phyloP scores from a whole-genome alignment of 2,797 vertebrate genomes.

The Neosalanx taihuensis region DNA sequence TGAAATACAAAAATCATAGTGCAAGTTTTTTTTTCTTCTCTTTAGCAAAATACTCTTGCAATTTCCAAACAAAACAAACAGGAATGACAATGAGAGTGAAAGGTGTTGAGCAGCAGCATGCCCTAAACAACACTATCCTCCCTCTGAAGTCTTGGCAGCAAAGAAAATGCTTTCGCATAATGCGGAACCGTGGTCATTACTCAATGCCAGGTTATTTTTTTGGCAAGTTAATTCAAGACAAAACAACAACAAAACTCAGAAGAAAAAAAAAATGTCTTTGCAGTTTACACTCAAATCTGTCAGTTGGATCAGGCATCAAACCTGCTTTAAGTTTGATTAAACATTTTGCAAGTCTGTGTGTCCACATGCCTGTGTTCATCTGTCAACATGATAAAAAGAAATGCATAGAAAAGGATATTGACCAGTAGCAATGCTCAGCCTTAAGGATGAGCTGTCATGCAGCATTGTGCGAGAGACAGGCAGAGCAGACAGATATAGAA shows the following conservation, averaged over 20 bases:
- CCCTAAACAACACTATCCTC: constrained; percentile 58
- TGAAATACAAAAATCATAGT: constrained; percentile 77
- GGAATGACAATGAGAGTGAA: constrained; percentile 66
- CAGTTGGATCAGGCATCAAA: constrained; percentile 64
- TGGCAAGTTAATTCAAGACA: constrained; percentile 91
- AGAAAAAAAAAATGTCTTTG: constrained; percentile 61
- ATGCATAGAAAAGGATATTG: constrained; percentile 85
- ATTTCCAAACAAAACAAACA: constrained; percentile 63
- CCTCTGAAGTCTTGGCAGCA: constrained; percentile 62
- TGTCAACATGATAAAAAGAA: constrained; percentile 63
- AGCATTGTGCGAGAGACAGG: constrained; percentile 72
- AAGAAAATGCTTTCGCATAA: constrained; percentile 66
- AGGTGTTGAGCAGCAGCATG: constrained; percentile 67
- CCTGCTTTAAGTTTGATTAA: not conserved
- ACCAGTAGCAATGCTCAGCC: constrained; percentile 69
- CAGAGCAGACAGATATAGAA: constrained; percentile 67
- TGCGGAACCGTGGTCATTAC: constrained; percentile 77
- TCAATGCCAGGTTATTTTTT: constrained; percentile 65
- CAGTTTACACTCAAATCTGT: constrained; percentile 67
- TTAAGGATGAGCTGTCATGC: constrained; percentile 86
- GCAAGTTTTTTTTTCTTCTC: constrained; percentile 82
- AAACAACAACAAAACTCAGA: constrained; percentile 62
- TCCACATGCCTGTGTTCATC: constrained; percentile 13
- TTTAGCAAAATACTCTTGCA: constrained; percentile 68
- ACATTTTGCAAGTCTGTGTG: constrained; percentile 29